Percentiles rank a stretch among this genome's conserved stretches.
Evolutionary conservation across 2,797 vertebrate genomes (phyloP).

Genomic region (Austrolebias charrua): DNA sequence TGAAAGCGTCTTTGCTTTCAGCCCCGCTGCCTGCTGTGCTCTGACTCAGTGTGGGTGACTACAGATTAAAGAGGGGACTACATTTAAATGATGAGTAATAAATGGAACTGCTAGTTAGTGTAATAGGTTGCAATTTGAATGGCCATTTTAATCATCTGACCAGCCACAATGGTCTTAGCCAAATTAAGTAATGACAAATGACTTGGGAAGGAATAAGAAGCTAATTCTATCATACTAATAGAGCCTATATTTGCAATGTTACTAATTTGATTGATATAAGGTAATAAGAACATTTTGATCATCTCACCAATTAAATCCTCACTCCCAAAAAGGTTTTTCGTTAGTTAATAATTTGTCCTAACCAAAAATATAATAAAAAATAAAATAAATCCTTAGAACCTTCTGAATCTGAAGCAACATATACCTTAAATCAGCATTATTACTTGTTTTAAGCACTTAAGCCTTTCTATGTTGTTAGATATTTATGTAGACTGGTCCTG

Average conservation of each 20-base stretch:
- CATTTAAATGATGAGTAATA: slow-evolving; percentile 6
- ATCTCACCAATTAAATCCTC: too few relatives aligned
- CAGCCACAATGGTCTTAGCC: background rate
- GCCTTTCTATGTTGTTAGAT: too few relatives aligned
- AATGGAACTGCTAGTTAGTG: background rate
- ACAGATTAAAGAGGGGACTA: background rate
- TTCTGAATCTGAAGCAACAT: too few relatives aligned
- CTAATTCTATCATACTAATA: background rate
- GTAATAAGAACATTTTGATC: background rate
- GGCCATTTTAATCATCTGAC: background rate
- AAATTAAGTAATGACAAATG: background rate
- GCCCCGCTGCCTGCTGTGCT: background rate
- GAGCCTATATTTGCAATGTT: background rate
- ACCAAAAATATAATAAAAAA: background rate
- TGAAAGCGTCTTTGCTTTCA: slow-evolving; percentile 2
- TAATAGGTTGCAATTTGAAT: slow-evolving; percentile 7
- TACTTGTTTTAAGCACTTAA: too few relatives aligned
- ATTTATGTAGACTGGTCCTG: too few relatives aligned
- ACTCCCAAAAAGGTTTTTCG: too few relatives aligned
- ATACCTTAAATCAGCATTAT: too few relatives aligned
- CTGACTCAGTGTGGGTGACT: slow-evolving; percentile 4
- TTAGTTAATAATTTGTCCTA: too few relatives aligned
- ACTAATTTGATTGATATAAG: background rate
- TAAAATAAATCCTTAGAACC: too few relatives aligned
- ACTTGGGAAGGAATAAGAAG: background rate